A percentile compares a stretch with the other conserved stretches of the same genome.
Conservation (phyloP, 2,888 invertebrate genomes). For the Serrognathus titanus region DNA sequence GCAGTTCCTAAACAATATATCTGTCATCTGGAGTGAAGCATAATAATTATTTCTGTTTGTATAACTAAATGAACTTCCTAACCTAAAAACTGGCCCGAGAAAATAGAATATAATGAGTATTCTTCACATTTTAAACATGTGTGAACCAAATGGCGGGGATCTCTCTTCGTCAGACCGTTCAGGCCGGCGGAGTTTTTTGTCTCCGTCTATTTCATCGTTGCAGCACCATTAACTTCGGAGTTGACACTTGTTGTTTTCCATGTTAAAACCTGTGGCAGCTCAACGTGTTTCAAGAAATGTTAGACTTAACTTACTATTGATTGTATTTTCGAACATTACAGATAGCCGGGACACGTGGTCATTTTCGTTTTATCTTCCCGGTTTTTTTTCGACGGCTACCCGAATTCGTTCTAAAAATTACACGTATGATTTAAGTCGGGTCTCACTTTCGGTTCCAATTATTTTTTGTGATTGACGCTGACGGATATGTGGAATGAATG, state of each 20-base stretch:
- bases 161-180: slow-evolving; percentile 20
- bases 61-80: slow-evolving; percentile 37
- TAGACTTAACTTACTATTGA: slow-evolving; percentile 9
- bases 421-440: too few relatives aligned
- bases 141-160: slow-evolving; percentile 34
- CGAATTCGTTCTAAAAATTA: too few relatives aligned
- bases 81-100: slow-evolving; percentile 30
- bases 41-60: slow-evolving; percentile 36
- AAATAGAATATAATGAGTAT: slow-evolving; percentile 36
- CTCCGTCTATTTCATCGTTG: slow-evolving; percentile 34
- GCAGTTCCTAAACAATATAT: slow-evolving; percentile 11
- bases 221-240: slow-evolving; percentile 40
- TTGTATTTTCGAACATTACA: slow-evolving; percentile 14
- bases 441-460: too few relatives aligned
- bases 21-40: slow-evolving; percentile 27
- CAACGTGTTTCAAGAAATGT: slow-evolving; percentile 18
- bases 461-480: too few relatives aligned
- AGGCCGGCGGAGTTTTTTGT: slow-evolving; percentile 18
- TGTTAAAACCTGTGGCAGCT: slow-evolving; percentile 31
- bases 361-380: too few relatives aligned
- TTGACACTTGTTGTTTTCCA: slow-evolving; percentile 43
- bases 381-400: too few relatives aligned
- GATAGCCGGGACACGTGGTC: neutral
- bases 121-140: slow-evolving; percentile 35
- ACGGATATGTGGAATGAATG: too few relatives aligned